phyloP scores from a whole-genome alignment of 2,797 vertebrate genomes.

The Malurus splendens region DNA sequence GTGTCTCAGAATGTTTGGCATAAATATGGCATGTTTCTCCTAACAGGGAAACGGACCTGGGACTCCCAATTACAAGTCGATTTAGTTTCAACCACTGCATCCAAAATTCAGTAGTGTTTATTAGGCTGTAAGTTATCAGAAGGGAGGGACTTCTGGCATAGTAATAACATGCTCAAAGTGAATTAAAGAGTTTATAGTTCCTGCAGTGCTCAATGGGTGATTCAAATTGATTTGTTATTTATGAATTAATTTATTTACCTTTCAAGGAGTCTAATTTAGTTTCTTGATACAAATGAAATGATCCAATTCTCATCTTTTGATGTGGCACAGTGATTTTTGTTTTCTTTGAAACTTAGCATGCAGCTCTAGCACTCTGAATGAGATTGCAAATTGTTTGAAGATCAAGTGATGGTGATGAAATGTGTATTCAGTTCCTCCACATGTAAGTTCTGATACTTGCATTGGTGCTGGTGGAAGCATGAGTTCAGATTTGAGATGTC shows the following conservation, averaged over 20 bases:
- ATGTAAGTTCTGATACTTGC: background rate
- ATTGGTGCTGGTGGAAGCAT: background rate
- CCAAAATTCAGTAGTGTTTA: background rate
- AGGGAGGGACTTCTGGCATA: background rate
- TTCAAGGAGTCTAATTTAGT: background rate
- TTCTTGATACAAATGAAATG: background rate
- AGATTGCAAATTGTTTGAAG: background rate
- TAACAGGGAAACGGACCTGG: background rate
- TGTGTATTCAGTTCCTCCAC: background rate
- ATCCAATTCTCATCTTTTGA: background rate
- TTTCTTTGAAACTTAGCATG: background rate
- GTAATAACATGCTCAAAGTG: background rate
- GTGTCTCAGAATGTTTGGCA: background rate
- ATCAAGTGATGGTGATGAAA: background rate
- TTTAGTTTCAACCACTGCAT: background rate
- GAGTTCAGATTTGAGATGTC: background rate
- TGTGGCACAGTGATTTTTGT: background rate
- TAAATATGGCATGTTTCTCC: background rate
- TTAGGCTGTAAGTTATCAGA: background rate
- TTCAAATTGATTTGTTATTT: constrained; percentile 14
- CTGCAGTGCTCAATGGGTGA: background rate
- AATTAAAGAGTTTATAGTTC: background rate
- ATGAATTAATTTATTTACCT: constrained; percentile 24
- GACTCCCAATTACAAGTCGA: background rate
- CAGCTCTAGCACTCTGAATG: background rate